These are phyloP conservation scores for Rapana venosa DNA, from an alignment of 2,888 invertebrate species.

Conservation along the genomic window DNA sequence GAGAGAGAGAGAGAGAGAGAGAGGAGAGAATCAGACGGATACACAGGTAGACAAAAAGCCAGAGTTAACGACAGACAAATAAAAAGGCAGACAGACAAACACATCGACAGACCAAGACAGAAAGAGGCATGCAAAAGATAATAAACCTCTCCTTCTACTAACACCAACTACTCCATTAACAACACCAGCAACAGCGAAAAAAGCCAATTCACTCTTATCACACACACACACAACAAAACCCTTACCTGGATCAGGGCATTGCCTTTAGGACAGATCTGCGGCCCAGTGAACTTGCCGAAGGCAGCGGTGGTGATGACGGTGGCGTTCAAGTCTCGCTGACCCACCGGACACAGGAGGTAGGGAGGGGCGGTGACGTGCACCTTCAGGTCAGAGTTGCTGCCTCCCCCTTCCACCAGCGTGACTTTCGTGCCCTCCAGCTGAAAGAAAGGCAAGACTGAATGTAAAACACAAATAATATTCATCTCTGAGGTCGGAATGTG, in stretches of 20 bases:
- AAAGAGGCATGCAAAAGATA: not conserved
- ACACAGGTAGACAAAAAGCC: not conserved
- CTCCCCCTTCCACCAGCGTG: slow-evolving; percentile 48
- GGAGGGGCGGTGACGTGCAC: slow-evolving; percentile 50
- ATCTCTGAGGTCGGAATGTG: no score
- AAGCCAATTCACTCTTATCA: no score
- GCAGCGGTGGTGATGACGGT: slow-evolving; percentile 15
- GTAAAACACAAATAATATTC: no score
- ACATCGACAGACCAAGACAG: not conserved
- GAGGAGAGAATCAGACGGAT: not conserved
- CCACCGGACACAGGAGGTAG: slow-evolving; percentile 48
- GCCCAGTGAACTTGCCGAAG: slow-evolving; percentile 46
- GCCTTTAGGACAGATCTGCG: slow-evolving; percentile 53
- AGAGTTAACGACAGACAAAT: not conserved
- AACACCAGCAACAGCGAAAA: not conserved
- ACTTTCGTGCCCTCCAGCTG: slow-evolving; percentile 46
- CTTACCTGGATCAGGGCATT: slow-evolving; percentile 51
- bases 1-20: not conserved
- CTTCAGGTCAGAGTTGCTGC: slow-evolving; percentile 36
- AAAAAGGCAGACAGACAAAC: not conserved
- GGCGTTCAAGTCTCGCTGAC: not conserved
- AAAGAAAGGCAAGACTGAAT: not conserved
- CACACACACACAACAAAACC: no score
- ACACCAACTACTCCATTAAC: no score
- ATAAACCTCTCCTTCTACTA: not conserved